A percentile compares a stretch with the other conserved stretches of the same genome.
These are phyloP conservation scores for Apamea anceps DNA, from an alignment of 2,888 invertebrate genomes.

Conservation along the genomic window DNA sequence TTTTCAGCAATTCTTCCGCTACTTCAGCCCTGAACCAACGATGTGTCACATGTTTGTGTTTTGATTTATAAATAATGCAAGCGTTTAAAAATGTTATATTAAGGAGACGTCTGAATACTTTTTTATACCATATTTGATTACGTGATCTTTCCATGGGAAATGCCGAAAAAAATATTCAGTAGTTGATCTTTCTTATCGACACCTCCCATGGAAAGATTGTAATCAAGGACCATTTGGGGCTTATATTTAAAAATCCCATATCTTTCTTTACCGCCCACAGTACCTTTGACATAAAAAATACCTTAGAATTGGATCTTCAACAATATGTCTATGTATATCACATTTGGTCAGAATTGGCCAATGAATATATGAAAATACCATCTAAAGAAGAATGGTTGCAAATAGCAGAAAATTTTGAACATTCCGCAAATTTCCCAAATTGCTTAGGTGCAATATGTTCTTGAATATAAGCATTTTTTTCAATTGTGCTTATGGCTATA, in stretches of 20 bases:
- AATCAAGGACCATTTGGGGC: slow-evolving; percentile 26
- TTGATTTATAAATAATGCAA: slow-evolving; percentile 9
- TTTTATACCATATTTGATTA: slow-evolving; percentile 27
- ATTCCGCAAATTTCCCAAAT: no score
- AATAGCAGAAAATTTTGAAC: no score
- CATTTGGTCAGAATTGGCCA: no score
- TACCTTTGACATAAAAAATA: no score
- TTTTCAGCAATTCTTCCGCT: slow-evolving; percentile 27
- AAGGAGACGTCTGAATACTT: slow-evolving; percentile 25
- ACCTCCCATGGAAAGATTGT: slow-evolving; percentile 7
- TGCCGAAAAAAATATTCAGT: slow-evolving; percentile 7
- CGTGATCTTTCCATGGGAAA: slow-evolving; percentile 26
- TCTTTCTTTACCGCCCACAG: slow-evolving; percentile 24
- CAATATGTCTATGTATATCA: no score
- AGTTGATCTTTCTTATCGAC: slow-evolving; percentile 17
- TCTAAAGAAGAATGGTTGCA: no score
- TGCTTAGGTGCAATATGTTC: no score
- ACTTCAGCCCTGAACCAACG: slow-evolving; percentile 27
- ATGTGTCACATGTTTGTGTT: slow-evolving; percentile 5
- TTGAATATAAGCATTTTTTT: no score
- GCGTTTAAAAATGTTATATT: slow-evolving; percentile 24
- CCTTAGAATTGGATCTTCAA: no score
- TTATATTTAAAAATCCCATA: slow-evolving; percentile 22
- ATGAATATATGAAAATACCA: no score
- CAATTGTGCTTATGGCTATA: no score